A percentile compares a stretch with the other conserved stretches of the same genome.
Evolutionary conservation across 92 coral and sea anemone genomes (phyloP).

Genomic region (Epizoanthus scotinus): DNA sequence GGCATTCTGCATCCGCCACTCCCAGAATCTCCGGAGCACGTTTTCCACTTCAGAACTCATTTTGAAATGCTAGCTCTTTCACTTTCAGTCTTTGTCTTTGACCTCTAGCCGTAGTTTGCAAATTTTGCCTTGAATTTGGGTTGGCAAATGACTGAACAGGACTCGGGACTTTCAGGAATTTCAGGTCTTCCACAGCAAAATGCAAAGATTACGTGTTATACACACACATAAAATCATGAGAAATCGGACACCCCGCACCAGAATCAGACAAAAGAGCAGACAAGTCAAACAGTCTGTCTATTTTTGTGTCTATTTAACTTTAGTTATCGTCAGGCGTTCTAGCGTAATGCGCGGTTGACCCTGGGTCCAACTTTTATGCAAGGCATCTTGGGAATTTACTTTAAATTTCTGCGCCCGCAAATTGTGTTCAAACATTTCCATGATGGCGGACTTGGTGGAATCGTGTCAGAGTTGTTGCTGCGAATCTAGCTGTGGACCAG

Average conservation of each 20-base stretch:
- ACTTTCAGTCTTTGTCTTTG: too few relatives aligned
- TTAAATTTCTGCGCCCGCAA: conserved; percentile 43
- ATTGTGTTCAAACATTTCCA: neutral
- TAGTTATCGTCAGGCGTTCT: conserved; percentile 34
- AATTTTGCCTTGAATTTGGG: too few relatives aligned
- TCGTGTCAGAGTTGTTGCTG: conserved; percentile 39
- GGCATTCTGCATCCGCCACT: conserved; percentile 82
- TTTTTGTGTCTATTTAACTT: too few relatives aligned
- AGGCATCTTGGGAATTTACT: conserved; percentile 25
- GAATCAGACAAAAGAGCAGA: too few relatives aligned
- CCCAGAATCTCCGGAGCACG: conserved; percentile 87
- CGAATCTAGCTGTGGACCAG: conserved; percentile 41
- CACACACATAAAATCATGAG: neutral
- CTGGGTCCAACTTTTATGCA: conserved; percentile 25
- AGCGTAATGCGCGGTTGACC: neutral
- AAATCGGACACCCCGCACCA: too few relatives aligned
- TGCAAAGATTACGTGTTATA: neutral
- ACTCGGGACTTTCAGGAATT: neutral
- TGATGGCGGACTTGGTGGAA: conserved; percentile 44
- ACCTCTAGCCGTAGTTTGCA: too few relatives aligned
- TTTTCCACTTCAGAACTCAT: conserved; percentile 72
- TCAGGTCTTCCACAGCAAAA: neutral
- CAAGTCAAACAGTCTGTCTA: neutral
- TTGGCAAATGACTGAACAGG: too few relatives aligned
- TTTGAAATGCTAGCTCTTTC: neutral